phyloP scores from a whole-genome alignment of 2,797 vertebrate genomes.

The Meriones psammophilus region DNA sequence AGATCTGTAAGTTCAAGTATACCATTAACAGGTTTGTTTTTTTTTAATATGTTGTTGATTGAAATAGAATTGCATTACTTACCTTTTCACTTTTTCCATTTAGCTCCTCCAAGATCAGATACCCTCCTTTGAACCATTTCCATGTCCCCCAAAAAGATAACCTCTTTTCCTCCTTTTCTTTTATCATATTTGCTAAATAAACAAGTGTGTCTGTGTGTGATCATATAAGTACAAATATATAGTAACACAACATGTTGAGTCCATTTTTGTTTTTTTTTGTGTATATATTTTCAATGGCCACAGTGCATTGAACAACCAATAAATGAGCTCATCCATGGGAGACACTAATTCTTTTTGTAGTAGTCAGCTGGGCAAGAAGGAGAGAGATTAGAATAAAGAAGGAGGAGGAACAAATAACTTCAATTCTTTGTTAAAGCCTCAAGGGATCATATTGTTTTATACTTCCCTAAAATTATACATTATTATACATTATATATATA shows the following conservation, averaged over 20 bases:
- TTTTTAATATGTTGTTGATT: background rate
- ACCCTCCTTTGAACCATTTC: background rate
- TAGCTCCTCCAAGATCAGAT: background rate
- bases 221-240: background rate
- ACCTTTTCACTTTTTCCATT: background rate
- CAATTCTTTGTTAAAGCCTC: background rate
- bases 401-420: background rate
- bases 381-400: background rate
- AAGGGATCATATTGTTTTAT: background rate
- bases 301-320: background rate
- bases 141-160: background rate
- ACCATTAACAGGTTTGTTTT: background rate
- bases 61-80: background rate
- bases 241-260: background rate
- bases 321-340: background rate
- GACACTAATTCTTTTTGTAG: background rate
- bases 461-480: background rate
- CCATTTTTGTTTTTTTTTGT: background rate
- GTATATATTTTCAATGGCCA: background rate
- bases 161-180: background rate
- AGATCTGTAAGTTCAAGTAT: background rate
- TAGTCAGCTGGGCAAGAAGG: background rate
- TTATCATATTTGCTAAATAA: background rate
- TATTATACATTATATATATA: too few relatives aligned
- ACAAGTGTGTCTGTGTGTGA: background rate